Conservation (phyloP, 2,888 invertebrate genomes). For the Papilio gigon region DNA sequence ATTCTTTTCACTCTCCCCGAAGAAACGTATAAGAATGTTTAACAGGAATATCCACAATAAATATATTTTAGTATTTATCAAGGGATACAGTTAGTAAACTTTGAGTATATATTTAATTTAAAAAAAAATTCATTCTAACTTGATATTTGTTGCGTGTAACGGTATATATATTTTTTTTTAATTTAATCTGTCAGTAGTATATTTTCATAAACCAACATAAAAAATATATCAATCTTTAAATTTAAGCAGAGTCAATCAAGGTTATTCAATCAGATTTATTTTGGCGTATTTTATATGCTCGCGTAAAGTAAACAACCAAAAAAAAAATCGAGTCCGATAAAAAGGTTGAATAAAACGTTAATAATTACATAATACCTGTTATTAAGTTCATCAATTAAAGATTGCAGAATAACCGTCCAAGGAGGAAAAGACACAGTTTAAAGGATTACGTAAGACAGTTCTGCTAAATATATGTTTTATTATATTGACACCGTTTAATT, state of each 20-base stretch:
- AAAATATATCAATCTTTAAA: too few species aligned
- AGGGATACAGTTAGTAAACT: too few species aligned
- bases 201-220: too few species aligned
- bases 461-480: background rate
- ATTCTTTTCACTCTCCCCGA: background rate
- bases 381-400: background rate
- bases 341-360: background rate
- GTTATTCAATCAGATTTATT: too few species aligned
- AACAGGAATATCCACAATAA: too few species aligned
- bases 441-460: background rate
- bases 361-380: background rate
- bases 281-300: background rate
- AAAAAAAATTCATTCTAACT: too few species aligned
- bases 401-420: conserved; percentile 3
- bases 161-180: too few species aligned
- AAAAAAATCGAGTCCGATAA: background rate
- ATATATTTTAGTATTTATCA: too few species aligned
- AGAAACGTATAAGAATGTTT: background rate
- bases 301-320: background rate
- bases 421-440: conserved; percentile 7
- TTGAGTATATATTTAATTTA: too few species aligned
- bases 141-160: too few species aligned
- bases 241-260: too few species aligned
- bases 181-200: too few species aligned
- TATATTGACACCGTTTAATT: background rate